Base-by-base conservation (phyloP, 2,113 vertebrate genomes). In the Gadus chalcogrammus region DNA sequence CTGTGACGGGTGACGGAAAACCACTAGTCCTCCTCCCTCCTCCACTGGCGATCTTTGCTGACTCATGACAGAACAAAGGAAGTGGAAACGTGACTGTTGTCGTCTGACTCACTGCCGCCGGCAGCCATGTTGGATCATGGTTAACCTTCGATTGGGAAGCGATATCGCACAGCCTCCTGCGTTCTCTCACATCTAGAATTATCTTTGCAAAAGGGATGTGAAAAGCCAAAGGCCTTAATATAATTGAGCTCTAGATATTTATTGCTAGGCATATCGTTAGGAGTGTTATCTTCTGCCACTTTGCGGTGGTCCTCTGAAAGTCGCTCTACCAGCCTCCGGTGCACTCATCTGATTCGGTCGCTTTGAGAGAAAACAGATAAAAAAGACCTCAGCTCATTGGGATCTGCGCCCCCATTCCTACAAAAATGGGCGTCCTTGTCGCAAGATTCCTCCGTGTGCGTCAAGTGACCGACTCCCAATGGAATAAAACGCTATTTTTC, bases 361-460 rank as follows among this genome's bases (percentile, higher is more conserved):
- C 4, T 38, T 2, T 9, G 18, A n/a, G 8, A 22, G 20, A 68
- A 76, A 77, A 86, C 82, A 82, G 64, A 81, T 69, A 17, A 69
- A 31, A 70, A 70, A 69, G 52, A 17, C 48, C 65, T 67, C 20
- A 70, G 60, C 63, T 71, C 38, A 31, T 15, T 60, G 69, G 59
- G 65, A 42, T 48, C 64, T 77, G 53, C 20, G 58, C 60, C 58
- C 58, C n/a, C 38, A 15, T 38, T n/a, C 17, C 17, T n/a, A 24
- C 17, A 8, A 62, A 24, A 48, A 6, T 65, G 22, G 15, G 70
- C 27, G 59, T 56, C 28, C 18, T 67, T 8, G 52, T 56, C 35
- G 24, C 68, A 1, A 22, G 15, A 15, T 63, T 31, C 27, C 27
- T 63, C 31, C 13, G 15, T 72, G n/a, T 61, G 3, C 61, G 61